These are phyloP conservation scores for Urocyon cinereoargenteus DNA, from an alignment of 2,797 vertebrate genomes.

Conservation along the genomic window DNA sequence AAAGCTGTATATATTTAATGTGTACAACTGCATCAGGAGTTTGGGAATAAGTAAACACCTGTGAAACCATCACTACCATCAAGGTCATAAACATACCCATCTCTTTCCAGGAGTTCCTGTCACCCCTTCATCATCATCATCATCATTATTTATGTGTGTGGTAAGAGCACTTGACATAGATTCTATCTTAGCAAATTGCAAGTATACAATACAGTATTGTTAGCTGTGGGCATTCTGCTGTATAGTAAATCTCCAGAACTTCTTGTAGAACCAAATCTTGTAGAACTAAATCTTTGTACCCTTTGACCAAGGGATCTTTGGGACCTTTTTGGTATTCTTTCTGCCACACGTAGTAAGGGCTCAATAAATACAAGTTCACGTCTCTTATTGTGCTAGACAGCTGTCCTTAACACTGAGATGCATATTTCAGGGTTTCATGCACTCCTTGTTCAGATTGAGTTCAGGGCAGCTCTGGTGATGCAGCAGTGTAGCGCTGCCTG, in stretches of 20 bases:
- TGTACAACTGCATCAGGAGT: neutral
- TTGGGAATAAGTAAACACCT: neutral
- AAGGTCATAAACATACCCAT: neutral
- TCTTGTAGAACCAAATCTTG: neutral
- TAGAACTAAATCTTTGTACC: neutral
- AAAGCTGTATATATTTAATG: neutral
- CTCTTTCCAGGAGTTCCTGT: neutral
- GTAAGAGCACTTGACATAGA: neutral
- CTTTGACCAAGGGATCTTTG: neutral
- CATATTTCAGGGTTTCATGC: neutral
- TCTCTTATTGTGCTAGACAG: fast-evolving
- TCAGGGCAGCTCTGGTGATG: neutral
- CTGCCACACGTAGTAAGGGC: neutral
- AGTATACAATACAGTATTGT: neutral
- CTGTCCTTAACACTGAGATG: neutral
- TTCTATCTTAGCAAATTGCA: neutral
- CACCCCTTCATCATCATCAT: too few species aligned
- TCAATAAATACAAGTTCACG: neutral
- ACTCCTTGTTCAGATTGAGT: neutral
- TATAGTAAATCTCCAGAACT: neutral
- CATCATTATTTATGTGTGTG: neutral
- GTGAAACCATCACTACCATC: neutral
- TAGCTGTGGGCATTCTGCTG: neutral
- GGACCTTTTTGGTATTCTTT: neutral
- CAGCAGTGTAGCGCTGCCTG: too few species aligned